These are phyloP conservation scores for Limnephilus lunatus DNA, from an alignment of 2,888 invertebrate genomes.

Conservation along the genomic window DNA sequence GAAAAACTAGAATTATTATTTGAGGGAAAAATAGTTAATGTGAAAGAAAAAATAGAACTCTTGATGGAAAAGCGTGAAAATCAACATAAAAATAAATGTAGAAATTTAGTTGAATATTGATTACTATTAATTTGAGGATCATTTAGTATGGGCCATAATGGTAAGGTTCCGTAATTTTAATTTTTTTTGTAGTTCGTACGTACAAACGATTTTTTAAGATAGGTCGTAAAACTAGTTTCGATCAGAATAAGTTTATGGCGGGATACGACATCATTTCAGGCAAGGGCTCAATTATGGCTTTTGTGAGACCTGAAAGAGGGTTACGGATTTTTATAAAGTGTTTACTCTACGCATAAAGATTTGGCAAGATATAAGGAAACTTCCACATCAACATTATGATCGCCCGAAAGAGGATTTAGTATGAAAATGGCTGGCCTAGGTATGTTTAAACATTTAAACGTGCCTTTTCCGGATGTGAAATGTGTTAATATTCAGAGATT, in stretches of 20 bases:
- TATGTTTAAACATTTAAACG: background rate
- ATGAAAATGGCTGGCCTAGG: background rate
- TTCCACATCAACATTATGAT: background rate
- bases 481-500: constrained; percentile 27
- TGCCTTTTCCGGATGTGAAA: background rate
- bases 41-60: too few relatives aligned
- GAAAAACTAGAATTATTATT: too few relatives aligned
- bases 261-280: background rate
- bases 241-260: background rate
- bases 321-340: background rate
- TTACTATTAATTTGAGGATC: too few relatives aligned
- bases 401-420: background rate
- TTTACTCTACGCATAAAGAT: background rate
- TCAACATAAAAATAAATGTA: too few relatives aligned
- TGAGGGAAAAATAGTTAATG: too few relatives aligned
- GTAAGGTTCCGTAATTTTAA: background rate
- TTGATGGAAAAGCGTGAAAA: too few relatives aligned
- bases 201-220: background rate
- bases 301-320: background rate
- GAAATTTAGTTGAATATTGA: too few relatives aligned
- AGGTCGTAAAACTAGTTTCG: background rate
- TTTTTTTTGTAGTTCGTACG: background rate
- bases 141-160: too few relatives aligned
- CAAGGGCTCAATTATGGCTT: background rate
- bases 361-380: background rate